Conservation (phyloP, 2,888 invertebrate genomes). For the Aleiodes testaceus region DNA sequence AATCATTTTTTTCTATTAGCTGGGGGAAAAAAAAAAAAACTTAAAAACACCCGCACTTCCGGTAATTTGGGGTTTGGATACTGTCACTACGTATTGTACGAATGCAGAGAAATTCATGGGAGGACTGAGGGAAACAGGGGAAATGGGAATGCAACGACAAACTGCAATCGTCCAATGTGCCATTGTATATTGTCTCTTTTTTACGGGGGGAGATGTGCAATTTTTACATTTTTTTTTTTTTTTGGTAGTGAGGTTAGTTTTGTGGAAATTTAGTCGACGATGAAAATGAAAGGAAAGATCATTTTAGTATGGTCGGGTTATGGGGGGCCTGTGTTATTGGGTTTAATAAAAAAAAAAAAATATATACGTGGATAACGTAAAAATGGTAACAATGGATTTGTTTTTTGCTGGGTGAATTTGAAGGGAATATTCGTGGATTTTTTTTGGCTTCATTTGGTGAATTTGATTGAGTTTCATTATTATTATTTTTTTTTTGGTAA, state of each 20-base stretch:
- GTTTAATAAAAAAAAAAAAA: too few species aligned
- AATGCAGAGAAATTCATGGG: neutral
- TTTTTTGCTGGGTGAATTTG: too few species aligned
- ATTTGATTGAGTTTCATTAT: too few species aligned
- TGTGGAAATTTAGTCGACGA: slow-evolving; percentile 39
- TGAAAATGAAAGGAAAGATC: slow-evolving; percentile 35
- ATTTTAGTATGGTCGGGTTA: too few species aligned
- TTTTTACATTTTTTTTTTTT: slow-evolving; percentile 6
- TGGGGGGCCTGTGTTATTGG: too few species aligned
- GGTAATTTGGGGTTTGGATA: slow-evolving; percentile 57
- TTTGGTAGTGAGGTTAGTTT: neutral
- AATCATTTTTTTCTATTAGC: slow-evolving; percentile 67
- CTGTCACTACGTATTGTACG: neutral
- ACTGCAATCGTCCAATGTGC: slow-evolving; percentile 51
- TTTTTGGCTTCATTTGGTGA: too few species aligned
- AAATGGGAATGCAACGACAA: slow-evolving; percentile 41
- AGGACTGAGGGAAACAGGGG: neutral
- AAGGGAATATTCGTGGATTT: too few species aligned
- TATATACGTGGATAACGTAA: too few species aligned
- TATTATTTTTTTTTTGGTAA: too few species aligned
- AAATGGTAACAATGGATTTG: too few species aligned
- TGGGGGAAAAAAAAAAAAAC: slow-evolving; percentile 51
- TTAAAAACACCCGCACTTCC: slow-evolving; percentile 66
- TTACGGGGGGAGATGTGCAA: neutral
- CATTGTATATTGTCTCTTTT: slow-evolving; percentile 35